phyloP scores from a whole-genome alignment of 2,888 invertebrate species.

The Ariolimax columbianus region DNA sequence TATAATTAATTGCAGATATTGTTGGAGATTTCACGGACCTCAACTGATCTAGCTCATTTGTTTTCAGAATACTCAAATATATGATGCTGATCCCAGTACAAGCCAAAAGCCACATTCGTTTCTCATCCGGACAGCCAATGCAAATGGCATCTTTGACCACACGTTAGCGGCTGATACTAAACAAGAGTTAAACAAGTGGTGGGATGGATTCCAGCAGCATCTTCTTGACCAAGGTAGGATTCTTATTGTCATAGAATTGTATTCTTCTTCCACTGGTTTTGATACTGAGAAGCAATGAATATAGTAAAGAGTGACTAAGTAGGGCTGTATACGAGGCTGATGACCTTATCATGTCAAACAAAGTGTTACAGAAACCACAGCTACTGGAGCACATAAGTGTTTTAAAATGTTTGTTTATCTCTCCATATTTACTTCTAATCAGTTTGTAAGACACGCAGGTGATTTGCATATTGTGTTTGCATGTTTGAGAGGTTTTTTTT shows the following conservation, averaged over 20 bases:
- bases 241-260: background rate
- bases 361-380: too few relatives aligned
- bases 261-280: background rate
- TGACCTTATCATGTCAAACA: too few relatives aligned
- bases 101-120: conserved; percentile 77
- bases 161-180: conserved; percentile 80
- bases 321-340: too few relatives aligned
- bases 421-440: too few relatives aligned
- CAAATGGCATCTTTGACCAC: conserved; percentile 69
- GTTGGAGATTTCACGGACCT: background rate
- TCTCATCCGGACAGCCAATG: conserved; percentile 69
- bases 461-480: too few relatives aligned
- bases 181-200: conserved; percentile 81
- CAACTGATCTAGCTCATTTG: background rate
- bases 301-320: too few relatives aligned
- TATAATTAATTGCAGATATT: background rate
- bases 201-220: conserved; percentile 81
- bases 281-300: too few relatives aligned
- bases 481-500: too few relatives aligned
- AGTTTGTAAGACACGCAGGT: too few relatives aligned
- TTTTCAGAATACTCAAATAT: conserved; percentile 80
- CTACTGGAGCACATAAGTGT: too few relatives aligned
- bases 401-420: too few relatives aligned
- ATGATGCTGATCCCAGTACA: conserved; percentile 78
- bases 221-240: conserved; percentile 81